Conservation (phyloP, 2,888 invertebrate genomes). For the Rhamnusium bicolor region DNA sequence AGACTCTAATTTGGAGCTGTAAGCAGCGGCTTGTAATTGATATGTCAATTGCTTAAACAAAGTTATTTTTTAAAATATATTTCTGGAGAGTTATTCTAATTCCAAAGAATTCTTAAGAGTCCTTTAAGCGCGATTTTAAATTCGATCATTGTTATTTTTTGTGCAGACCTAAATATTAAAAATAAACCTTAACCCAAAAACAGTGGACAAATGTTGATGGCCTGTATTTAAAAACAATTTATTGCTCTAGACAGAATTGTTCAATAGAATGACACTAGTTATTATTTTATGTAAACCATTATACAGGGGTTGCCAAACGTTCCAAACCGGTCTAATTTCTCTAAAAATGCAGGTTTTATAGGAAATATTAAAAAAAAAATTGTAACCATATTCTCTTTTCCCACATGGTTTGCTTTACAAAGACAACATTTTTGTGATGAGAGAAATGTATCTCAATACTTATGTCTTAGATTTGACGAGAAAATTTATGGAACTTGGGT, state of each 20-base stretch:
- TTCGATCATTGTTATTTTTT: background rate
- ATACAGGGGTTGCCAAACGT: too few species aligned
- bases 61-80: slow-evolving; percentile 22
- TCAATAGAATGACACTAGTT: too few species aligned
- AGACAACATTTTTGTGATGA: too few species aligned
- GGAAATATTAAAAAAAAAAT: too few species aligned
- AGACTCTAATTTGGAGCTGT: slow-evolving; percentile 25
- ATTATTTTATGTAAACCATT: too few species aligned
- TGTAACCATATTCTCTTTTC: too few species aligned
- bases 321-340: too few species aligned
- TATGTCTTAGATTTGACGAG: too few species aligned
- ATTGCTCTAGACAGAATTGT: background rate
- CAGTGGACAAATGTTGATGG: background rate
- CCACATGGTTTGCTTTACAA: too few species aligned
- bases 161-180: background rate
- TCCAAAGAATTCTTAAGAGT: background rate
- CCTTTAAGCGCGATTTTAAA: background rate
- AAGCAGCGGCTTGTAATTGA: slow-evolving; percentile 27
- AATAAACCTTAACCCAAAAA: background rate
- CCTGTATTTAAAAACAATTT: background rate
- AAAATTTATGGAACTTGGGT: too few species aligned
- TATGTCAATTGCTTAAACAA: slow-evolving; percentile 11
- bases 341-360: too few species aligned
- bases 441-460: too few species aligned
- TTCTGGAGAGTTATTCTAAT: slow-evolving; percentile 13